Conservation (phyloP, 1,140 invertebrate genomes). For the Drosophila pandora region DNA sequence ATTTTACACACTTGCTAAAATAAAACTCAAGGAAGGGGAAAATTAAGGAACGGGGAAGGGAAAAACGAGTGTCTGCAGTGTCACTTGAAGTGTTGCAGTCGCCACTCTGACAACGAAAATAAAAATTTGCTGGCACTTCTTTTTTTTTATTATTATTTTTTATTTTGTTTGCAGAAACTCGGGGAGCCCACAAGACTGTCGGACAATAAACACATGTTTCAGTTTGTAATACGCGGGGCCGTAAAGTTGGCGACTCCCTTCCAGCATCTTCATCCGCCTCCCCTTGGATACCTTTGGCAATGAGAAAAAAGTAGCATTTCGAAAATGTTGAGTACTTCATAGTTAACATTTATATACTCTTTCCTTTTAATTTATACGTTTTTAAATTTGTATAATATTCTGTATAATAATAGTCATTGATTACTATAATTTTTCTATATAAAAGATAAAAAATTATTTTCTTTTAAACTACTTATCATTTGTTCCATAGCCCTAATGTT, state of each 20-base stretch:
- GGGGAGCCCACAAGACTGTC: conserved; percentile 25
- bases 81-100: conserved; percentile 77
- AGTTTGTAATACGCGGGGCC: conserved; percentile 75
- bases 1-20: conserved; percentile 43
- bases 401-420: too few relatives aligned
- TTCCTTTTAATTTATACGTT: too few relatives aligned
- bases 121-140: conserved; percentile 24
- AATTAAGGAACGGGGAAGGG: not conserved
- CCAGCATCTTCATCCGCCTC: not conserved
- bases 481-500: too few relatives aligned
- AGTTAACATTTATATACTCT: too few relatives aligned
- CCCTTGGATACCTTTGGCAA: conserved; percentile 7
- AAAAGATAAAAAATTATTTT: too few relatives aligned
- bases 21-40: conserved; percentile 33
- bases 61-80: conserved; percentile 33
- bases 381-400: too few relatives aligned
- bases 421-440: too few relatives aligned
- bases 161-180: conserved; percentile 13
- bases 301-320: not conserved
- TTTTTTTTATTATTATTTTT: not conserved
- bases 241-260: conserved; percentile 56
- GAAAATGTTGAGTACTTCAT: not conserved
- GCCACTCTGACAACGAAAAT: conserved; percentile 71
- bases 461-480: too few relatives aligned
- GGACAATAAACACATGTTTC: conserved; percentile 80